A percentile compares a stretch with the other conserved stretches of the same genome.
These are phyloP conservation scores for Yoshiicerus persimilis DNA, from an alignment of 1,140 invertebrate genomes.

Conservation along the genomic window DNA sequence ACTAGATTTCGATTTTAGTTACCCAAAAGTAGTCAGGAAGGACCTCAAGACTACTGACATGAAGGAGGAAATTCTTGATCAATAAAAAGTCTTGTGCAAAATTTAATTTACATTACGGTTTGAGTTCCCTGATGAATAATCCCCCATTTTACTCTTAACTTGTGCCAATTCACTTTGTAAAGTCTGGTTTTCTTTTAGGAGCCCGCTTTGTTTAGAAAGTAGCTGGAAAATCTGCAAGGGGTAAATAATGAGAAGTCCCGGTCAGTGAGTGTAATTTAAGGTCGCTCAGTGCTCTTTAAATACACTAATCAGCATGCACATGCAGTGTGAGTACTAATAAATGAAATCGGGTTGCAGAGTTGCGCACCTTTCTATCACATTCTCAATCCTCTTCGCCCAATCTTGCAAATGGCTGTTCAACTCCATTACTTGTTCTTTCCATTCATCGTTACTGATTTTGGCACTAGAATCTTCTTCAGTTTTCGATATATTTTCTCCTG, in stretches of 20 bases:
- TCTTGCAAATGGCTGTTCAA: constrained; percentile 33
- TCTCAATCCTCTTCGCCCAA: constrained; percentile 40
- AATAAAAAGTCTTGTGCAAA: not conserved
- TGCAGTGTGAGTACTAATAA: not conserved
- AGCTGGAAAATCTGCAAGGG: constrained; percentile 48
- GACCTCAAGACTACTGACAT: not conserved
- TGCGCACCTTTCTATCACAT: constrained; percentile 47
- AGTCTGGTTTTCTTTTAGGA: constrained; percentile 47
- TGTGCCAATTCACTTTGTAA: constrained; percentile 35
- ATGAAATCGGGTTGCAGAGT: constrained; percentile 45
- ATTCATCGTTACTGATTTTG: not conserved
- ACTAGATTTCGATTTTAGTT: not conserved
- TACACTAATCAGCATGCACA: constrained; percentile 9
- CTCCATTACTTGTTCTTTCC: not conserved
- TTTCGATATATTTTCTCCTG: not conserved
- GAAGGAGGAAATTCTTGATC: not conserved
- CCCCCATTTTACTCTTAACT: not conserved
- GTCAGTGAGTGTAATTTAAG: not conserved
- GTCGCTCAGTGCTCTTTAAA: not conserved
- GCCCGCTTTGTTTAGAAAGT: constrained; percentile 45
- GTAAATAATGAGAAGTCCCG: not conserved
- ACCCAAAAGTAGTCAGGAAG: not conserved
- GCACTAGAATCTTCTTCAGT: constrained; percentile 11
- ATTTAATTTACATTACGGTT: not conserved
- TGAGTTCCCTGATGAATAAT: constrained; percentile 6